These are phyloP conservation scores for Scaptomyza hsui DNA, from an alignment of 1,140 invertebrate genomes.

Conservation along the genomic window DNA sequence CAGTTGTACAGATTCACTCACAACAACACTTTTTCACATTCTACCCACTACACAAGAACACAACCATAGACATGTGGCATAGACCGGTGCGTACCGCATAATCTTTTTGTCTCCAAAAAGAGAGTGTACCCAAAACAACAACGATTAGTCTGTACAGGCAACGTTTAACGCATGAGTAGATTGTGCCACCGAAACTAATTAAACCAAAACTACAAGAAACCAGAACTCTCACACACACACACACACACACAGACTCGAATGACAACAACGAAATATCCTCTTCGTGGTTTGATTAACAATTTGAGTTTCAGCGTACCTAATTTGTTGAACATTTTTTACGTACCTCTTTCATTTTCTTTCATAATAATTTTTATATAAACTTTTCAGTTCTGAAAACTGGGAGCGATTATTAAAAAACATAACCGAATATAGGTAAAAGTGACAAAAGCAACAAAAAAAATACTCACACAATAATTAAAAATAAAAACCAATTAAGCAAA, in stretches of 20 bases:
- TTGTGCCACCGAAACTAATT: background rate
- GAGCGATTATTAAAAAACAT: constrained; percentile 85
- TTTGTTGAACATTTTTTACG: constrained; percentile 53
- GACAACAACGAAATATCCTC: background rate
- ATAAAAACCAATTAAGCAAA: constrained; percentile 51
- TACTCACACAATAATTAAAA: constrained; percentile 36
- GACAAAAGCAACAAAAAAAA: constrained; percentile 49
- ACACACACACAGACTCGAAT: too few species aligned
- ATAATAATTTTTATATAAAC: constrained; percentile 81
- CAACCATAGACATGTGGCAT: constrained; percentile 10
- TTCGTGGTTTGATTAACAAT: constrained; percentile 42
- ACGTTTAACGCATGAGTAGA: constrained; percentile 18
- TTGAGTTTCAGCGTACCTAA: constrained; percentile 58
- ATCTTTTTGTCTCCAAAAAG: constrained; percentile 7
- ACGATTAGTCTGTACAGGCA: constrained; percentile 27
- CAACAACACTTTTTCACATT: constrained; percentile 14
- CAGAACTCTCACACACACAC: background rate
- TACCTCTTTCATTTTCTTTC: constrained; percentile 69
- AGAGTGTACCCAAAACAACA: background rate
- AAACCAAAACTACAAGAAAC: constrained; percentile 22
- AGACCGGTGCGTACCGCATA: constrained; percentile 9
- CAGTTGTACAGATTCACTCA: constrained; percentile 16
- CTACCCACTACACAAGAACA: constrained; percentile 13
- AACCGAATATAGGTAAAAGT: constrained; percentile 84
- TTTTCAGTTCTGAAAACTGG: constrained; percentile 84